Base-by-base conservation (phyloP, 2,797 vertebrate species). In the Urosaurus nigricauda region DNA sequence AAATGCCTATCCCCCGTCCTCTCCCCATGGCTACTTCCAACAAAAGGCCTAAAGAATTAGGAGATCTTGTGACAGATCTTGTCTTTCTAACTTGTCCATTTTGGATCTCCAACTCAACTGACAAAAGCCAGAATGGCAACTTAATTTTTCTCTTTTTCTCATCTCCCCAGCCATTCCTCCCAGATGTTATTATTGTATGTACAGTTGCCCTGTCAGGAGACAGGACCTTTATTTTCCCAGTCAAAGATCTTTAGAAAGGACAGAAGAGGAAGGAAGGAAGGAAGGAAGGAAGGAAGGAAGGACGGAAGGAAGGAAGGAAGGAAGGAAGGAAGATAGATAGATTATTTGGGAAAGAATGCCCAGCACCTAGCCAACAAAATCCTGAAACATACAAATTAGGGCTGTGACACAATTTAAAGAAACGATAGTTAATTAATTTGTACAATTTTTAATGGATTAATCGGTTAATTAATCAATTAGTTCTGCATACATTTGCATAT, bases 181-280 rank as follows among this genome's bases (percentile, higher is more conserved):
- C 32, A 26, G 5, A 86, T 82, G 94, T 68, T 88, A 91, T 92
- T 93, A 92, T 90, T 91, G 87, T 93, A 93, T 95, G 93, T 96
- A 95, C 95, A 96, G 79, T 92, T 94, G 60, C 94, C 93, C 93
- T 95, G 93, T 96, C 93, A 94, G 91, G 92, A 94, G 92, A 94
- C 73, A 93, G 89, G 93, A 93, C 65, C 87, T 86, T 93, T 79
- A 65, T 24, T 51, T 75, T 37, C 37, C 70, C 91, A 79, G 13
- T 65, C 37, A 93, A 92, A 94, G 93, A 90, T 90, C 88, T 91
- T 91, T 83, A 47, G 91, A 94, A 91, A 92, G 90, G 74, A 88
- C 24, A 47, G 43, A 68, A 19, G 9, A 9, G 47, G 71, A 88
- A 84, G 56, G 89, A 93, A 85, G 83, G 77, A 74, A 88, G 21